Evolutionary conservation across 2,888 invertebrate species (phyloP), one percentile per base, ranked within the genome.

Genomic region (Ophraella communa): DNA sequence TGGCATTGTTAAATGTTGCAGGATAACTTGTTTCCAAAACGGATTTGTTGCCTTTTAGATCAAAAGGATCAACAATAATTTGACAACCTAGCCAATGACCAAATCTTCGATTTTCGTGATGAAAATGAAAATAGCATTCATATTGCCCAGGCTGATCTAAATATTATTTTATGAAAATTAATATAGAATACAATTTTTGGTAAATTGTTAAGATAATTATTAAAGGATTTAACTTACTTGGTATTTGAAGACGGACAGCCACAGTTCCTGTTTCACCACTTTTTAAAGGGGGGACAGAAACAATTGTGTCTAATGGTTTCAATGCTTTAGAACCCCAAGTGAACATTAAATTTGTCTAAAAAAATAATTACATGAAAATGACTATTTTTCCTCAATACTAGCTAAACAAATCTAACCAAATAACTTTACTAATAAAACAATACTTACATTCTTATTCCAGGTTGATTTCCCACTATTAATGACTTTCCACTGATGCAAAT

Each of bases 81-180:
- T 80, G 77, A 63, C 81, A 82, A 14, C 81, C 79, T 10, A 84
- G 65, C 80, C 82, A 81, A 24, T 81, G 80, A 0, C 83, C 83
- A 67, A 83, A 83, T 49, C 83, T 78, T n/a, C 77, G 76, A 2
- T 79, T 79, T 33, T 77, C 74, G 65, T 83, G 81, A 65, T 80
- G 78, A 68, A 83, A 83, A 64, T 83, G 80, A 82, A 82, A 84
- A 69, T 83, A 82, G 57, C 81, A 81, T 70, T 83, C 82, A 66
- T 83, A 84, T 24, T 73, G 74, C 8, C 83, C 83, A 30, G 80
- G 76, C 42, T 76, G 75, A 66, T 68, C 81, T 81, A 64, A 39
- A 70, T 71, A 49, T 30, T n/a, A 35, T 51, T 23, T 51, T 24
- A 30, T 27, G 4, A 10, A 20, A 33, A n/a, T 18, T 11, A 5